phyloP scores from a whole-genome alignment of 2,113 vertebrate genomes.

The Siniperca knerii region DNA sequence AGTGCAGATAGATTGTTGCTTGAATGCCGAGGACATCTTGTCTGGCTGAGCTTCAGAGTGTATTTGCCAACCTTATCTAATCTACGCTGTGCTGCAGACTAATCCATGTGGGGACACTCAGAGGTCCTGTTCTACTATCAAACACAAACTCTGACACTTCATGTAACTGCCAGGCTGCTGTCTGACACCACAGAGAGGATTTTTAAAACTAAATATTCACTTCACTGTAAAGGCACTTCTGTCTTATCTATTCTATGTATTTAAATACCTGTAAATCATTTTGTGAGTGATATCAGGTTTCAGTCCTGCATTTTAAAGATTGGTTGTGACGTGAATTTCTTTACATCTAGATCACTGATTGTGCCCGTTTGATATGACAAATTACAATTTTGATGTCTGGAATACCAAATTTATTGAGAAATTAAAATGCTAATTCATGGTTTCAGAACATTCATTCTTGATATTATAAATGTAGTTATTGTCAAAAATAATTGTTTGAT shows the following conservation, averaged over 20 bases:
- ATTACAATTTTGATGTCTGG: background rate
- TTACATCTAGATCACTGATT: background rate
- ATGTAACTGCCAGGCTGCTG: background rate
- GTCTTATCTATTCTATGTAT: no score
- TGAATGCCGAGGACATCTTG: conserved; percentile 8
- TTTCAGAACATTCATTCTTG: background rate
- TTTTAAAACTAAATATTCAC: background rate
- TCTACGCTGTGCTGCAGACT: conserved; percentile 6
- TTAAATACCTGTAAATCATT: background rate
- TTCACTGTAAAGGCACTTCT: background rate
- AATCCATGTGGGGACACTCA: conserved; percentile 25
- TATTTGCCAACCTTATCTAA: conserved; percentile 59
- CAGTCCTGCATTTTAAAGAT: background rate
- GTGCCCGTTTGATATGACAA: background rate
- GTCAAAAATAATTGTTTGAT: background rate
- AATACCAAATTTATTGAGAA: background rate
- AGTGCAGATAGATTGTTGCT: conserved; percentile 17
- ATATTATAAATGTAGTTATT: background rate
- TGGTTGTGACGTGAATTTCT: background rate
- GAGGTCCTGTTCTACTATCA: conserved; percentile 42
- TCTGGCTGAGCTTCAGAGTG: conserved; percentile 24
- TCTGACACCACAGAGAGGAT: background rate
- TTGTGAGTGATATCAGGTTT: background rate
- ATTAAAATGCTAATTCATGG: background rate
- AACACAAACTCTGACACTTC: conserved; percentile 5